Conservation (phyloP, 2,113 vertebrate species). For the Zingel zingel region DNA sequence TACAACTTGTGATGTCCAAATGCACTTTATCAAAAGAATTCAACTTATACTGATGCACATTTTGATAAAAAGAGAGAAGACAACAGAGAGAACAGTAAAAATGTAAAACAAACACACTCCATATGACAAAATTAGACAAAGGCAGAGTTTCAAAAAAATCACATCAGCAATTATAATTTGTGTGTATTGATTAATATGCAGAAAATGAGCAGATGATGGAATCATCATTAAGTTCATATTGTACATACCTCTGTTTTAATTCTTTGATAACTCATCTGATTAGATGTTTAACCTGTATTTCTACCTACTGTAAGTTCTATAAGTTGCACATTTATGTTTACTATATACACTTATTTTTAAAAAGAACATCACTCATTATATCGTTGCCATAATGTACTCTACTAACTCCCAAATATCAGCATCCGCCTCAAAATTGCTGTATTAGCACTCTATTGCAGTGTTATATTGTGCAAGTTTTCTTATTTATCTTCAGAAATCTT, state of each 20-base stretch:
- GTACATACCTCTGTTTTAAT: background rate
- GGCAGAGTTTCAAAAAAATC: background rate
- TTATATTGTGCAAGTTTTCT: background rate
- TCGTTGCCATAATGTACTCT: background rate
- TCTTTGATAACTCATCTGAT: background rate
- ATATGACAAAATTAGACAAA: background rate
- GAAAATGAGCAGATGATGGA: background rate
- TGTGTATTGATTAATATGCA: background rate
- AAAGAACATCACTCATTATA: background rate
- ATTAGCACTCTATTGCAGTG: background rate
- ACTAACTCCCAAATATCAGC: background rate
- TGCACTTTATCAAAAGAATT: background rate
- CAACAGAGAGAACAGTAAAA: background rate
- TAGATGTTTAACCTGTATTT: background rate
- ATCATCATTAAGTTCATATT: background rate
- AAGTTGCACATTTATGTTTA: background rate
- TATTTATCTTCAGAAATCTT: background rate
- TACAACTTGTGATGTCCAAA: background rate
- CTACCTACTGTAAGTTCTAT: background rate
- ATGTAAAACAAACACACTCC: background rate
- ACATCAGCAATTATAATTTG: background rate
- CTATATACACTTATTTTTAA: background rate
- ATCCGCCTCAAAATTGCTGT: background rate
- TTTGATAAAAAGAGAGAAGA: background rate
- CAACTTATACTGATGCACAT: background rate